phyloP scores from a whole-genome alignment of 2,113 vertebrate genomes.

The Procapra przewalskii region DNA sequence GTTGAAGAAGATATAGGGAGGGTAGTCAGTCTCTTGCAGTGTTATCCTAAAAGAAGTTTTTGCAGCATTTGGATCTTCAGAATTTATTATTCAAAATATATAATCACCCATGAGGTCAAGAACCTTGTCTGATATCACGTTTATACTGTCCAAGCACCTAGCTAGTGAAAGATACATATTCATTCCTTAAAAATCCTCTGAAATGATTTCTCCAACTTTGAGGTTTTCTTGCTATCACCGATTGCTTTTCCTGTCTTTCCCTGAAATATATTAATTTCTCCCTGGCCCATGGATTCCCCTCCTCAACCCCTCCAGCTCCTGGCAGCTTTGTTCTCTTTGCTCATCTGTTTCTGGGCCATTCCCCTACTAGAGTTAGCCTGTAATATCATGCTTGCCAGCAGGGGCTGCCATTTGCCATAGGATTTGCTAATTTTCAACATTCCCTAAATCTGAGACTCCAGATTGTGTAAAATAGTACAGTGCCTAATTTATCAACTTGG shows the following conservation, averaged over 20 bases:
- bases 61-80: neutral
- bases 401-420: slow-evolving; percentile 72
- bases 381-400: slow-evolving; percentile 72
- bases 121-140: neutral
- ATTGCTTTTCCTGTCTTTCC: neutral
- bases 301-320: neutral
- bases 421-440: slow-evolving; percentile 63
- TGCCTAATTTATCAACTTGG: slow-evolving; percentile 69
- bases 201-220: neutral
- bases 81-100: neutral
- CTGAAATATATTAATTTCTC: neutral
- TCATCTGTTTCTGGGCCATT: slow-evolving; percentile 29
- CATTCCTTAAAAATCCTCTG: neutral
- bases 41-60: slow-evolving; percentile 16
- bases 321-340: neutral
- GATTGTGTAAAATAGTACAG: slow-evolving; percentile 63
- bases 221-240: neutral
- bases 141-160: neutral
- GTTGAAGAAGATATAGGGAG: neutral
- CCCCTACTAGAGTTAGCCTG: slow-evolving; percentile 40
- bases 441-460: slow-evolving; percentile 51
- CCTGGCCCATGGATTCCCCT: neutral
- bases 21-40: neutral
- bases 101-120: neutral
- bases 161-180: neutral